These are phyloP conservation scores for Holacanthella duospinosa DNA, from an alignment of 2,888 invertebrate species.

Conservation along the genomic window DNA sequence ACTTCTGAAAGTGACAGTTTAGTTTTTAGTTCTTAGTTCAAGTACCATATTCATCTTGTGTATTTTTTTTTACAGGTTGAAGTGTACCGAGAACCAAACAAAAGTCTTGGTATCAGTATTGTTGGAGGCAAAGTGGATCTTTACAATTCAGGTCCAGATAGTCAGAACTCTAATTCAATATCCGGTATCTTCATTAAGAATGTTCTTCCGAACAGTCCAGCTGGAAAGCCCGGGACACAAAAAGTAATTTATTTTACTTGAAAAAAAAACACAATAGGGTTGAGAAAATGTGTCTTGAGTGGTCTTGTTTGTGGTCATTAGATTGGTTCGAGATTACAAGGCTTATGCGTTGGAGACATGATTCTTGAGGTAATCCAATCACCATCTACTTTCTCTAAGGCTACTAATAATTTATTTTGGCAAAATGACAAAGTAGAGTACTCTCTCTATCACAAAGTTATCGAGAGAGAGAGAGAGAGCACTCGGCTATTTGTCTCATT, in stretches of 20 bases:
- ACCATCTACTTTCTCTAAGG: neutral
- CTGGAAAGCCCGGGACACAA: constrained; percentile 74
- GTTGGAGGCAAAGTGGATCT: constrained; percentile 87
- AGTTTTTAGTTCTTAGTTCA: neutral
- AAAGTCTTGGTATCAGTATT: constrained; percentile 90
- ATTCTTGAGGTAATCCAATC: neutral
- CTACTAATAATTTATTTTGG: neutral
- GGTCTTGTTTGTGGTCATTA: too few relatives aligned
- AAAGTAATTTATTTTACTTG: constrained; percentile 50
- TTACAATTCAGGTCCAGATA: constrained; percentile 56
- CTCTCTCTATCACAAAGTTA: too few relatives aligned
- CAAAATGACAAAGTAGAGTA: neutral
- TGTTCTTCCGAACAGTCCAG: constrained; percentile 86
- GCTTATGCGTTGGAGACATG: neutral
- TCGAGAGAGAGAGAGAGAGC: neutral
- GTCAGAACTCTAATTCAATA: constrained; percentile 60
- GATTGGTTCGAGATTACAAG: too few relatives aligned
- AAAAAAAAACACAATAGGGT: neutral
- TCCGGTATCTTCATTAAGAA: constrained; percentile 97
- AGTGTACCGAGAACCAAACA: constrained; percentile 58
- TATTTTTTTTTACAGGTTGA: constrained; percentile 44
- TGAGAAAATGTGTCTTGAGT: neutral
- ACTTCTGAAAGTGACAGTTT: too few relatives aligned
- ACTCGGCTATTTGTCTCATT: neutral
- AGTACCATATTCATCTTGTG: neutral